These are phyloP conservation scores for Phymanthus crucifer DNA, from an alignment of 92 coral and sea anemone genomes.

Conservation along the genomic window DNA sequence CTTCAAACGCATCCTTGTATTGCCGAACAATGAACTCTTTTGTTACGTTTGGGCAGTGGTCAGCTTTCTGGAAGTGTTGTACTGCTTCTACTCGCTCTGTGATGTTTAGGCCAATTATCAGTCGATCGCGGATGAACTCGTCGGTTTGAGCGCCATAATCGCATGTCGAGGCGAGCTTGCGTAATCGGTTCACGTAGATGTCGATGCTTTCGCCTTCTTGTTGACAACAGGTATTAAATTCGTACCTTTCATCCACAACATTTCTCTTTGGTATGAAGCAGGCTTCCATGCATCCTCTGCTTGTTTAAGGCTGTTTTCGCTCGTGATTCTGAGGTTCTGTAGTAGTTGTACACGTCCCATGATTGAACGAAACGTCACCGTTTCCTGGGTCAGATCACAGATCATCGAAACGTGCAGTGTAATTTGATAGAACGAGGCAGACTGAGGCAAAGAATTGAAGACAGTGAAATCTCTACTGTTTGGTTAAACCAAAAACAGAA, in stretches of 20 bases:
- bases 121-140: conserved; percentile 53
- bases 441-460: too few relatives aligned
- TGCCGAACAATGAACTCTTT: conserved; percentile 17
- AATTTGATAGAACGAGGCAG: too few relatives aligned
- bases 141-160: conserved; percentile 53
- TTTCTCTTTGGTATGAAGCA: conserved; percentile 58
- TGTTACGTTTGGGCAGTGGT: not conserved
- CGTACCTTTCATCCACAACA: conserved; percentile 40
- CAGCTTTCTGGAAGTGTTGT: not conserved
- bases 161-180: conserved; percentile 46
- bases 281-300: conserved; percentile 21
- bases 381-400: too few relatives aligned
- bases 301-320: conserved; percentile 16
- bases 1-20: conserved; percentile 51
- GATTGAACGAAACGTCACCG: conserved; percentile 45
- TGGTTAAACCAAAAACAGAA: too few relatives aligned
- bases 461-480: too few relatives aligned
- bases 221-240: conserved; percentile 54
- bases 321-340: conserved; percentile 18
- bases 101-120: conserved; percentile 47
- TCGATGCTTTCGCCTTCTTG: conserved; percentile 41
- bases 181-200: conserved; percentile 39
- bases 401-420: too few relatives aligned
- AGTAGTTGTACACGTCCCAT: conserved; percentile 47
- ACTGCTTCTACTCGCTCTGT: conserved; percentile 32